Evolutionary conservation across 2,888 invertebrate genomes (phyloP), one percentile per base, ranked within the genome.

Genomic region (Erpobdella octoculata): DNA sequence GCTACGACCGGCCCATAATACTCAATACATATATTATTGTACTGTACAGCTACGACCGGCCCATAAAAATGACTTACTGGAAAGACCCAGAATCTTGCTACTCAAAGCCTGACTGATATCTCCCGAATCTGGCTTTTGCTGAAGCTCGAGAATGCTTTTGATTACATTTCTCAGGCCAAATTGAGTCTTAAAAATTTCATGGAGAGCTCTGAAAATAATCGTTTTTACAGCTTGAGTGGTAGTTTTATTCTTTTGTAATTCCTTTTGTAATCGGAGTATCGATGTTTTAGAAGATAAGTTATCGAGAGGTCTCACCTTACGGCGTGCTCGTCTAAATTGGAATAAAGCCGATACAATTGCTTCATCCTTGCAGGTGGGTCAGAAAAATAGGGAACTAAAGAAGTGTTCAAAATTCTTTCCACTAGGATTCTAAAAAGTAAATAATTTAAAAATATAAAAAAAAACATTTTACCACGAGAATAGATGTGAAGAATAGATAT

Each of bases 251-350:
- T 46, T 12, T 18, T 46, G 12, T 46, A 46, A 18, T 18, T 18
- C 12, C 46, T 46, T 15, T 18, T 46, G 46, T 46, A 18, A 46
- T 18, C 18, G 46, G 18, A 46, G 18, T 46, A 46, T 46, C 12
- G 12, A n/a, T n/a, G n/a, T n/a, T n/a, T n/a, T n/a, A n/a, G n/a
- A n/a, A n/a, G n/a, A n/a, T n/a, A n/a, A n/a, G n/a, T n/a, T n/a
- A n/a, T n/a, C n/a, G n/a, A n/a, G n/a, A n/a, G n/a, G n/a, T n/a
- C 79, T 76, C 75, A 83, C 82, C 93, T 95, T 0, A 91, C 91
- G 0, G 95, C 95, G 83, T 95, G 91, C 8, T 94, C 92, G 80
- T 96, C 96, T 38, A 96, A 90, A 61, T 94, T 93, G 8, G 92
- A 92, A 81, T 94, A 88, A 48, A 96, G 84, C 81, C 93, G 91